Evolutionary conservation across 2,797 vertebrate species (phyloP), one percentile per base, ranked within the genome.

Genomic region (Enteromius fasciolatus): DNA sequence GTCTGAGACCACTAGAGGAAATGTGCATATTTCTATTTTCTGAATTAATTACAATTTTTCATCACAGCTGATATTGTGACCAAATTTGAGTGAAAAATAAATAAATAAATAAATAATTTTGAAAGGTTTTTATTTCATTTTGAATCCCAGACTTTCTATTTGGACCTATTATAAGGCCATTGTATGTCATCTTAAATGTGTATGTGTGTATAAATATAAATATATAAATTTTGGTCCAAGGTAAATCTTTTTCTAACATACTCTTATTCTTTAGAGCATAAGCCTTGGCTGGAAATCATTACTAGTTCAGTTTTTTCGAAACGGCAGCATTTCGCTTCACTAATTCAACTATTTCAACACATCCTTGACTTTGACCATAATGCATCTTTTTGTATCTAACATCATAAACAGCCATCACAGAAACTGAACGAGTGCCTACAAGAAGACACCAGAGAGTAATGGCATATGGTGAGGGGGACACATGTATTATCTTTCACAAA

Each of bases 291-390:
- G 50, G 48, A 41, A 72, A 17, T 48, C 41, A 36, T 64, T 63
- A 39, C 28, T 20, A 44, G 73, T 28, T 18, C 54, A 67, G 4
- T 4, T 33, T 33, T 73, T 74, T 81, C 64, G 17, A 81, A 63
- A 74, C 0, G 0, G 25, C 70, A 75, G 46, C 20, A 52, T 82
- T 64, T 61, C 12, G 72, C 14, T 80, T 76, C 23, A 54, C 20
- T 63, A 63, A 25, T 54, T 81, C 31, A 39, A 44, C 20, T 63
- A 63, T 18, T 54, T 81, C n/a, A 39, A 44, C 15, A 74, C 17
- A 74, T 28, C 59, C 70, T 66, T 82, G 80, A 82, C 63, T 46
- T 82, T 33, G 33, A 52, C 20, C 72, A 57, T 68, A 68, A 82
- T 7, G 59, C 28, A 52, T 54, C 20, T 73, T 74, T 44, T 63